Evolutionary conservation across 2,888 invertebrate genomes (phyloP).

Genomic region (Drosophila hamatofila): DNA sequence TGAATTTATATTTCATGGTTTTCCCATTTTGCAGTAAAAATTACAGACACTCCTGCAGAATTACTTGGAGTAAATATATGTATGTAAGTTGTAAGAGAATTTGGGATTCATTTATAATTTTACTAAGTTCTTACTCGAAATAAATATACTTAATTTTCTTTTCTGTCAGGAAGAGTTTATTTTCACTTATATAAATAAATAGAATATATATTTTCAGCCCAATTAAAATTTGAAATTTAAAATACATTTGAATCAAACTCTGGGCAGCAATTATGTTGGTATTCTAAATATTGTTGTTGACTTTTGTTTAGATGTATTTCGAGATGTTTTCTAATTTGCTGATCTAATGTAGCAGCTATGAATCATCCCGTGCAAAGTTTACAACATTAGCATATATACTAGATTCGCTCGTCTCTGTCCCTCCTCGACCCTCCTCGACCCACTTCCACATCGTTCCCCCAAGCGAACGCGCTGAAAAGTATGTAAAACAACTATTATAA

Average conservation of each 20-base stretch:
- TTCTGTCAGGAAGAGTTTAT: too few relatives aligned
- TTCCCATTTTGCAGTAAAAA: neutral
- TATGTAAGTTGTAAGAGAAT: too few relatives aligned
- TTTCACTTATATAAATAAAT: neutral
- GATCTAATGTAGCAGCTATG: constrained; percentile 6
- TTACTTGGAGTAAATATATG: too few relatives aligned
- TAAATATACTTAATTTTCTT: too few relatives aligned
- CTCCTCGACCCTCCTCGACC: neutral
- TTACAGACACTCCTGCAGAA: too few relatives aligned
- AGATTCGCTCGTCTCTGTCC: neutral
- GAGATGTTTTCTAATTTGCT: constrained; percentile 12
- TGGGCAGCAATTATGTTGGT: neutral
- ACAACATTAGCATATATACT: constrained; percentile 30
- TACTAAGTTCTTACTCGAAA: too few relatives aligned
- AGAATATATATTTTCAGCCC: neutral
- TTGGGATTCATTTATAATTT: too few relatives aligned
- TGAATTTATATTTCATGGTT: neutral
- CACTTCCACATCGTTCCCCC: neutral
- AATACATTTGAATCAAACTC: neutral
- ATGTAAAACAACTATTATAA: constrained; percentile 44
- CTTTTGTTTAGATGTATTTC: constrained; percentile 1
- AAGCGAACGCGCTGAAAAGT: constrained; percentile 46
- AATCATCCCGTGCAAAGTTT: constrained; percentile 26
- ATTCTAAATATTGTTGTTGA: neutral
- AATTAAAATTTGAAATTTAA: neutral